A percentile compares a stretch with the other conserved stretches of the same genome.
Evolutionary conservation across 1,140 invertebrate species (phyloP).

Genomic region (Caenorhabditis remanei): DNA sequence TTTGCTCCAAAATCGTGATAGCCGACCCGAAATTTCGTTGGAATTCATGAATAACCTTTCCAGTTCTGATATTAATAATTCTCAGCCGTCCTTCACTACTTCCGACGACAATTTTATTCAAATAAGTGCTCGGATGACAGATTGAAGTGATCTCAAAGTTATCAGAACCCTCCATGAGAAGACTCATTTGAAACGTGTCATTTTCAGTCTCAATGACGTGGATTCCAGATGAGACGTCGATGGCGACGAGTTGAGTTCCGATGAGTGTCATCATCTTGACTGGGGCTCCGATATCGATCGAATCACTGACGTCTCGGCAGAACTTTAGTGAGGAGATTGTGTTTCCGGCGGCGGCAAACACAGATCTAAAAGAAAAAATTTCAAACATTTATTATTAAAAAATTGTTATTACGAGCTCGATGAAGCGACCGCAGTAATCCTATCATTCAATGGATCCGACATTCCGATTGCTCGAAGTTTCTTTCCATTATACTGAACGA

Average conservation of each 20-base stretch:
- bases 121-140: constrained; percentile 58
- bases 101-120: constrained; percentile 62
- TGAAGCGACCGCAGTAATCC: constrained; percentile 50
- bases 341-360: constrained; percentile 53
- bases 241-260: constrained; percentile 57
- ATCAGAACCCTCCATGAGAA: constrained; percentile 44
- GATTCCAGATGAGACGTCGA: constrained; percentile 29
- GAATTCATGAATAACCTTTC: constrained; percentile 62
- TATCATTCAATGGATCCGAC: constrained; percentile 32
- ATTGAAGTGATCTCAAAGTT: constrained; percentile 59
- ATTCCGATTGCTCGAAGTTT: constrained; percentile 49
- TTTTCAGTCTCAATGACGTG: constrained; percentile 55
- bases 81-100: constrained; percentile 11
- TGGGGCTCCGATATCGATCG: not conserved
- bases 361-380: not conserved
- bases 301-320: constrained; percentile 45
- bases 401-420: not conserved
- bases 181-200: not conserved
- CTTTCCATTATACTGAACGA: constrained; percentile 58
- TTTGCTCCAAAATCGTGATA: constrained; percentile 48
- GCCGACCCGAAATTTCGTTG: not conserved
- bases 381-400: too few relatives aligned
- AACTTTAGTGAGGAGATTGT: constrained; percentile 33
- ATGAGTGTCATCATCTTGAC: constrained; percentile 14
- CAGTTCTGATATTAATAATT: constrained; percentile 55